Base-by-base conservation (phyloP, 2,113 vertebrate genomes). In the Isurus oxyrinchus region DNA sequence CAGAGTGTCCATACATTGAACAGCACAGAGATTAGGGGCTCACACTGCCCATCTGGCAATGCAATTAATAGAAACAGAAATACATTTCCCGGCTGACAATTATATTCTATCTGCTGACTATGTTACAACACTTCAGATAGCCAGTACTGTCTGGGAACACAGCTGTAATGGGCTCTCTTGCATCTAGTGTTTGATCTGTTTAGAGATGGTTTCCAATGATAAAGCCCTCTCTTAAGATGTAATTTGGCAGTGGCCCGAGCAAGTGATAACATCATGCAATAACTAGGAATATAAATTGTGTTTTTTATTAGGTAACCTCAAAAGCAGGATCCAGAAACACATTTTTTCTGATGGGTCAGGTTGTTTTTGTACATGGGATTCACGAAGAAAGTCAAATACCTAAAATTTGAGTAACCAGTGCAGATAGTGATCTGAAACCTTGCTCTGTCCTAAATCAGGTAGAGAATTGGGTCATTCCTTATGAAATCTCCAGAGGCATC, bases 211-310 rank as follows among this genome's bases (percentile, higher is more conserved):
- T 53, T 95, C 94, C 49, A 49, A 1, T 53, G 94, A 95, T 95
- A 95, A 94, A 95, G 67, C 25, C 44, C n/a, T 7, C 67, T 95
- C 66, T 44, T 72, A 72, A 72, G 67, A 95, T 55, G 67, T 55
- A 25, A 55, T 72, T 95, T 95, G 94, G 66, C 94, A 95, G 94
- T 76, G 14, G 94, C 23, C 25, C 19, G 27, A 95, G 53, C 8
- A 25, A 95, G 44, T 31, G 44, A 72, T 95, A 95, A 72, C 67
- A 95, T 72, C 67, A 27, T 55, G 94, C 49, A 95, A 95, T 95
- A 95, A 95, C 94, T 72, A 72, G 27, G 94, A 95, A 72, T 95
- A 95, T 95, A 95, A 95, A 95, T 95, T 95, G n/a, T 95, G 66
- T 59, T 87, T 72, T 95, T 76, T 55, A 95, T 25, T 95, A 72